Percentiles rank a stretch among this genome's conserved stretches.
Conservation (phyloP, 2,797 vertebrate species). For the Apodemus agrarius region DNA sequence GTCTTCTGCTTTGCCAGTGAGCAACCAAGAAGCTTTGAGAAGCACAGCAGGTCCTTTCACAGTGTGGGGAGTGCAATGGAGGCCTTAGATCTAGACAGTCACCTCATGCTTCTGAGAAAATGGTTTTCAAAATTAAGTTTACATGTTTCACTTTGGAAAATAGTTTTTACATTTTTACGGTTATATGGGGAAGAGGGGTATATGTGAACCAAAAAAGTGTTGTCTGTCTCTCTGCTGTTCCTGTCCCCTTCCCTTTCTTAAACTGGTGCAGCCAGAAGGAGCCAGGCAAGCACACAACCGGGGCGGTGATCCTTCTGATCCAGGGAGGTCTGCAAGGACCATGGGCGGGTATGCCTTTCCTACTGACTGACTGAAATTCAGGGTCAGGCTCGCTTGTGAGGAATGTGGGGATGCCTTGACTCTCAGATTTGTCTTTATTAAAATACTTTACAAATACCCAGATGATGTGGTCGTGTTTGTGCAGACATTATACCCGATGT, state of each 20-base stretch:
- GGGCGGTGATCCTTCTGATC: background rate
- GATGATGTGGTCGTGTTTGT: background rate
- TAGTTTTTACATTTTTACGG: background rate
- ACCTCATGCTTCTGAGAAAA: background rate
- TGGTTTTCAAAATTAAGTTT: background rate
- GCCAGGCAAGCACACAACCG: background rate
- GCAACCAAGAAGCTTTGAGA: too few species aligned
- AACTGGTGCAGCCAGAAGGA: background rate
- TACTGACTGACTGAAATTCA: too few species aligned
- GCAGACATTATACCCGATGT: background rate
- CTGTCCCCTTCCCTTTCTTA: background rate
- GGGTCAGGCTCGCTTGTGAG: background rate
- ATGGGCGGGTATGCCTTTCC: background rate
- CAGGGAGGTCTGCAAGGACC: background rate
- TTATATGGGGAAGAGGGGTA: background rate
- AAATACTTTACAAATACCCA: background rate
- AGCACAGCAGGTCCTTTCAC: background rate
- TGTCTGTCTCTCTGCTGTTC: background rate
- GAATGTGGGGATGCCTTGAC: background rate
- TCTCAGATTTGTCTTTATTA: background rate
- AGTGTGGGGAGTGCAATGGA: fast-evolving
- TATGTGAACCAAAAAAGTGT: background rate
- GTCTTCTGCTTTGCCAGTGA: background rate
- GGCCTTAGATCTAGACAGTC: background rate
- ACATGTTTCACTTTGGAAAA: background rate